Conservation (phyloP, 1,140 invertebrate genomes). For the Andrena cerasifolii region DNA sequence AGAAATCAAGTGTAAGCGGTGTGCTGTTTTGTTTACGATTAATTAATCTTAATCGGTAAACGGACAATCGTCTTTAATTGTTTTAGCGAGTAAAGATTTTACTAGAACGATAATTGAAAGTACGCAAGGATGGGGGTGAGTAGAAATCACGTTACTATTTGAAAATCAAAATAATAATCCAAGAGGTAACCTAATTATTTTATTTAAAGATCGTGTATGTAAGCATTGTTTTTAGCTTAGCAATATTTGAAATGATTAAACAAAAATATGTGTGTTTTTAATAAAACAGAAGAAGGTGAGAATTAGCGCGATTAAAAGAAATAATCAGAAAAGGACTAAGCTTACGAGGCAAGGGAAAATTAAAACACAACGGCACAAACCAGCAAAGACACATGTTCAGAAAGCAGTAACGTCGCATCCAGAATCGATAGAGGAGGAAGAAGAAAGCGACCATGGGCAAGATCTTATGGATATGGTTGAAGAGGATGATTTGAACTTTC, state of each 20-base stretch:
- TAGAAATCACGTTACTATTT: background rate
- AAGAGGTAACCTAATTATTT: constrained; percentile 11
- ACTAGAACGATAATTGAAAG: background rate
- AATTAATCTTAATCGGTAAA: background rate
- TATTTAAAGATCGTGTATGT: background rate
- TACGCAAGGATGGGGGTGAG: constrained; percentile 27
- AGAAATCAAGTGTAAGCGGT: too few relatives aligned
- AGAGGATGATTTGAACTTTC: constrained; percentile 85
- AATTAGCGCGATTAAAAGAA: constrained; percentile 85
- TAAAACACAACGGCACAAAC: constrained; percentile 80
- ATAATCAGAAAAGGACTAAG: constrained; percentile 85
- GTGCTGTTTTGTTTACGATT: too few relatives aligned
- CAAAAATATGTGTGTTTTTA: constrained; percentile 48
- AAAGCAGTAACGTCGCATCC: constrained; percentile 73
- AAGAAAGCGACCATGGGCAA: constrained; percentile 83
- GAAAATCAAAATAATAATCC: background rate
- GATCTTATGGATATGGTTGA: constrained; percentile 86
- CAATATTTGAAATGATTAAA: constrained; percentile 11
- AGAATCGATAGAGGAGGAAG: constrained; percentile 76
- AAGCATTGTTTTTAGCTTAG: background rate
- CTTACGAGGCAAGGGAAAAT: constrained; percentile 85
- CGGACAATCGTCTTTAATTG: background rate
- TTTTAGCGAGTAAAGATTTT: background rate
- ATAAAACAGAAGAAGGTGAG: constrained; percentile 83
- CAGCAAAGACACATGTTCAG: constrained; percentile 80